These are phyloP conservation scores for Serripes groenlandicus DNA, from an alignment of 2,888 invertebrate genomes.

Conservation along the genomic window DNA sequence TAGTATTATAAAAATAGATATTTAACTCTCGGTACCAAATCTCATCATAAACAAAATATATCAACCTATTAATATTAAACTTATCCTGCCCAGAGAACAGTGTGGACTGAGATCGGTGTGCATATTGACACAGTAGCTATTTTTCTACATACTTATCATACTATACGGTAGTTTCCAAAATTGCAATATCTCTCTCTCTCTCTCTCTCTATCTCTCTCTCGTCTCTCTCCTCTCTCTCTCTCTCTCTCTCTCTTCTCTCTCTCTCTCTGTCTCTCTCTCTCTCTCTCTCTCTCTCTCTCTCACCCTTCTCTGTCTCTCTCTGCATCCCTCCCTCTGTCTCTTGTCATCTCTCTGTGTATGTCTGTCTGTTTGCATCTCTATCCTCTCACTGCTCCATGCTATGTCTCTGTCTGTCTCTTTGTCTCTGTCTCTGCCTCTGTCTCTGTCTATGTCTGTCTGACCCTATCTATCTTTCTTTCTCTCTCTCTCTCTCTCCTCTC, in stretches of 20 bases:
- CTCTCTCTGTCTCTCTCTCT: background rate
- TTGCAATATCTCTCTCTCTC: too few relatives aligned
- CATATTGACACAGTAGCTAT: too few relatives aligned
- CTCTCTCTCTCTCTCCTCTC: background rate
- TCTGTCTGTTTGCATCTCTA: background rate
- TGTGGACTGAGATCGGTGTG: too few relatives aligned
- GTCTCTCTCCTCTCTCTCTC: background rate
- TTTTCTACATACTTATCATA: too few relatives aligned
- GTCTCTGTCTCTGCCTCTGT: background rate
- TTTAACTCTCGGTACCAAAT: too few relatives aligned
- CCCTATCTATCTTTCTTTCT: background rate
- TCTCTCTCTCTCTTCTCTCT: background rate
- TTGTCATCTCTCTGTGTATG: background rate
- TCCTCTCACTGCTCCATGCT: background rate
- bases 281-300: background rate
- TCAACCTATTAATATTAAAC: too few relatives aligned
- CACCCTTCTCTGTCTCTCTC: background rate
- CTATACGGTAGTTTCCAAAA: too few relatives aligned
- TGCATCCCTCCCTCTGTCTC: background rate
- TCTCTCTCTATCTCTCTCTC: too few relatives aligned
- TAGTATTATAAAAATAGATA: too few relatives aligned
- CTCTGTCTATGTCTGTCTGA: background rate
- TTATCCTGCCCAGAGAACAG: too few relatives aligned
- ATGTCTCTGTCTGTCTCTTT: background rate
- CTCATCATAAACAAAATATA: too few relatives aligned